Evolutionary conservation across 2,113 vertebrate genomes (phyloP).

Genomic region (Mus spicilegus): DNA sequence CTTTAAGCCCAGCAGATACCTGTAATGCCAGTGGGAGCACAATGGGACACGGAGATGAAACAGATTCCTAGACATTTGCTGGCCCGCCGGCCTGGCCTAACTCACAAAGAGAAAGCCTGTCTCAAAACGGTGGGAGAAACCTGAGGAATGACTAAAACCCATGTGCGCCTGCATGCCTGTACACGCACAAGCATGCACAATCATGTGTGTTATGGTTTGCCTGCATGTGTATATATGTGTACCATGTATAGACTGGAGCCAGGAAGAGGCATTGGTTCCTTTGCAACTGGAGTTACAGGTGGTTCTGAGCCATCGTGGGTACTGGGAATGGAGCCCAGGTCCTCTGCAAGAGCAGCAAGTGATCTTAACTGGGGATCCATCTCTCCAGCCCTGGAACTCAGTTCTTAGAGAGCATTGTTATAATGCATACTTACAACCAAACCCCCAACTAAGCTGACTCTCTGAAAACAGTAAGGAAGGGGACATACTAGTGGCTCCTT

Average conservation of each 20-base stretch:
- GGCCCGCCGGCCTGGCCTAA: background rate
- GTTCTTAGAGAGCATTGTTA: background rate
- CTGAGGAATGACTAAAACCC: background rate
- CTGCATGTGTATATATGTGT: background rate
- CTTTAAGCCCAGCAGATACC: background rate
- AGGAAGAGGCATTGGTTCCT: background rate
- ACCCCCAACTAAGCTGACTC: background rate
- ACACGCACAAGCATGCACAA: background rate
- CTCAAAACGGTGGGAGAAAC: background rate
- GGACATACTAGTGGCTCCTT: background rate
- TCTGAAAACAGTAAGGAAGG: background rate
- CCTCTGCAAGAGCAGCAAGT: background rate
- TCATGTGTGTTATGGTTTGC: background rate
- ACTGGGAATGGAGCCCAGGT: background rate
- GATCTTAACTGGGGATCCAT: background rate
- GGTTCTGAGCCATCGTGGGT: background rate
- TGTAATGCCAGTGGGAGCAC: background rate
- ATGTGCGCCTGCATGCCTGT: background rate
- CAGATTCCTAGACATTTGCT: background rate
- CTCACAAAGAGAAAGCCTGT: background rate
- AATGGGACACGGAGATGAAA: no score
- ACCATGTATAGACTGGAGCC: no score
- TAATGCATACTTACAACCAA: background rate
- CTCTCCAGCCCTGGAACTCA: background rate
- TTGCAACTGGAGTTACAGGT: background rate